These are phyloP conservation scores for Chloropsis hardwickii DNA, from an alignment of 2,113 vertebrate genomes.

Conservation along the genomic window DNA sequence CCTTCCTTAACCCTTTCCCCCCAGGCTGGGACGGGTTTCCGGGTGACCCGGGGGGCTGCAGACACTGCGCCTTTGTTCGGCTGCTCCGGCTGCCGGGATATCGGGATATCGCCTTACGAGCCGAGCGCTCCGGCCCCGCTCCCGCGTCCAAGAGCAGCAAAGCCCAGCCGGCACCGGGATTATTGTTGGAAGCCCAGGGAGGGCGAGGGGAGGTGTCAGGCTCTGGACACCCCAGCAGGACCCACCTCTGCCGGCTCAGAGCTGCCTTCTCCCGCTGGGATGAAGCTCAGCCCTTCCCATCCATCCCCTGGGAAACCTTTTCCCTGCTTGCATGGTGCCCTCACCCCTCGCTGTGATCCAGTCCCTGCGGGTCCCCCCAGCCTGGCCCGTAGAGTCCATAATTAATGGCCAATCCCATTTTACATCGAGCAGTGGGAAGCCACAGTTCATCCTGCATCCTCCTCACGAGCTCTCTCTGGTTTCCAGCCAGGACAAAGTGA, in stretches of 20 bases:
- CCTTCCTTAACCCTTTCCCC: slow-evolving; percentile 52
- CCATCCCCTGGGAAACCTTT: not conserved
- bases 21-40: slow-evolving; percentile 26
- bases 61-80: slow-evolving; percentile 53
- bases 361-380: not conserved
- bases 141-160: slow-evolving; percentile 44
- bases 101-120: slow-evolving; percentile 41
- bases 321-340: accelerated
- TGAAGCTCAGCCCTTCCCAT: not conserved
- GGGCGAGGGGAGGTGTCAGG: not conserved
- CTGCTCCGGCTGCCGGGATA: not conserved
- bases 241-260: not conserved
- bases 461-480: not conserved
- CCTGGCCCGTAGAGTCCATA: not conserved
- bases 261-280: not conserved
- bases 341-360: not conserved
- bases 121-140: not conserved
- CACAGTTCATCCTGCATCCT: not conserved
- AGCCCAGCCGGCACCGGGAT: slow-evolving; percentile 15
- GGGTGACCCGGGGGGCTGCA: not conserved
- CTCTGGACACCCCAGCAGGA: not conserved
- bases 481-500: not conserved
- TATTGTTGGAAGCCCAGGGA: not conserved
- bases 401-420: not conserved
- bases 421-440: not conserved